Base-by-base conservation (phyloP, 2,888 invertebrate genomes). In the Xanthorhoe spadicearia region DNA sequence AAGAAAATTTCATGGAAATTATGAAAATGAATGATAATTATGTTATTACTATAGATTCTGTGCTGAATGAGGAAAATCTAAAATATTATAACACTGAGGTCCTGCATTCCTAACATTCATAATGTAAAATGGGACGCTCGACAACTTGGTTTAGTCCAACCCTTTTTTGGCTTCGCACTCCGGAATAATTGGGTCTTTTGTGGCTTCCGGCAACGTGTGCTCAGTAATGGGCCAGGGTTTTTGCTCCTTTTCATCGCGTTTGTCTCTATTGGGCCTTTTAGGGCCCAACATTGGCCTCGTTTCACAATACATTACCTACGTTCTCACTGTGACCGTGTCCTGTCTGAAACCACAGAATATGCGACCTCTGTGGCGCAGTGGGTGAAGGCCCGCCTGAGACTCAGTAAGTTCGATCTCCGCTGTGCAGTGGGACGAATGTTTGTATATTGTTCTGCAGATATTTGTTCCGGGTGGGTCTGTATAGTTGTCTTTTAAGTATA, bases 141-240 rank as follows among this genome's bases (percentile, higher is more conserved):
- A 79, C 79, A 77, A 82, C 80, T 86, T 83, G 84, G 84, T 83
- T 84, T 78, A 73, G 81, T 81, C 84, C 81, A 86, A 87, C 84
- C 87, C 84, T 84, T 89, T 89, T 87, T 86, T 85, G 85, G 86
- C 83, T 85, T 85, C 86, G 85, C 87, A 80, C 85, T 82, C 81
- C 80, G 81, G 80, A 82, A 87, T 89, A 88, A 90, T 89, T 88
- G 88, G 87, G 88, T 87, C 87, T 88, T 88, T 88, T 89, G 88
- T 87, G 89, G 89, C 88, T 83, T 83, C 81, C 83, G 83, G 74
- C 83, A 77, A 83, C 87, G 86, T 85, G 86, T 85, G 83, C 80
- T 82, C 77, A 76, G 82, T 87, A 89, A 89, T 87, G 83, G 86
- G 80, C 79, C 79, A 76, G 82, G 82, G 79, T 85, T 87, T 88